These are phyloP conservation scores for Ceyx erithaca DNA, from an alignment of 2,797 vertebrate genomes.

Conservation along the genomic window DNA sequence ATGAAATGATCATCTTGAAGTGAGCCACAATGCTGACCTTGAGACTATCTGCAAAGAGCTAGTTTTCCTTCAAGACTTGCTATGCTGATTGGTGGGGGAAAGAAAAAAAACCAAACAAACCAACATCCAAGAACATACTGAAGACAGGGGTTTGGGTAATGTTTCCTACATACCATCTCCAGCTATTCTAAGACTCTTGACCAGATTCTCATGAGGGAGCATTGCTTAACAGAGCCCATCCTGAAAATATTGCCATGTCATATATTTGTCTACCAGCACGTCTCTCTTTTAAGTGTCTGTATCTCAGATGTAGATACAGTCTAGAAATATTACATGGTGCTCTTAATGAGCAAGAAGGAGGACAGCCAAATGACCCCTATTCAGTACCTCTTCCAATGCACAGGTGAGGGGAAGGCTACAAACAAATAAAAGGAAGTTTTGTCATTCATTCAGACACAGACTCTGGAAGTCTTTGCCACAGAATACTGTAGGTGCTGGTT, in stretches of 20 bases:
- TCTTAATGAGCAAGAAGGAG: not conserved
- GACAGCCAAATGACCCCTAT: accelerated
- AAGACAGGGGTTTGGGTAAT: not conserved
- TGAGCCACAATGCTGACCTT: not conserved
- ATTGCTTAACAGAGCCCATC: not conserved
- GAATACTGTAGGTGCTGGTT: not conserved
- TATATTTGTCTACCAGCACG: not conserved
- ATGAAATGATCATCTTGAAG: not conserved
- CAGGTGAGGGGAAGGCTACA: accelerated
- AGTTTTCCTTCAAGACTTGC: not conserved
- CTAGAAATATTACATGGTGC: not conserved
- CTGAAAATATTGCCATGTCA: not conserved
- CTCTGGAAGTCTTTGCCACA: not conserved
- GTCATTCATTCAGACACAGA: not conserved
- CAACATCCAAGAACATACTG: not conserved
- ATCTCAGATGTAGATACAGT: not conserved
- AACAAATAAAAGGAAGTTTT: not conserved
- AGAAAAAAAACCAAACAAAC: not conserved
- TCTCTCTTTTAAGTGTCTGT: not conserved
- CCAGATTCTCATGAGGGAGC: not conserved
- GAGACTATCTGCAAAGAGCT: not conserved
- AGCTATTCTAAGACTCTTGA: not conserved
- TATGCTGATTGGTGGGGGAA: not conserved
- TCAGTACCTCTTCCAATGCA: not conserved
- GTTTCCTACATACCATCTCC: not conserved